These are phyloP conservation scores for Sitophilus oryzae DNA, from an alignment of 1,140 invertebrate genomes.

Conservation along the genomic window DNA sequence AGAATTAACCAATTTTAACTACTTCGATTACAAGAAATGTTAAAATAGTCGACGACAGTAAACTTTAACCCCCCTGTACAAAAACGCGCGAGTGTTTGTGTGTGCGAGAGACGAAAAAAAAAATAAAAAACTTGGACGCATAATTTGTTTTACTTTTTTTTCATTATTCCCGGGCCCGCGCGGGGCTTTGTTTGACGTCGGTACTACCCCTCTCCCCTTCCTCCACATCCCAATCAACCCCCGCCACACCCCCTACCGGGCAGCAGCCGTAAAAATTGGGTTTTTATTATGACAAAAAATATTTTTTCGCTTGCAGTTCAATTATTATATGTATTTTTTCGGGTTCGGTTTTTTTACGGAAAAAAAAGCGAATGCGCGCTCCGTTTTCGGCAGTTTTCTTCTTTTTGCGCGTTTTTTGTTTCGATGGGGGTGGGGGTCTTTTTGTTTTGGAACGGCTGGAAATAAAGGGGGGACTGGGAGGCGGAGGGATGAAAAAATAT, in stretches of 20 bases:
- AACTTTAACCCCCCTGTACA: no score
- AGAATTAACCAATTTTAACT: no score
- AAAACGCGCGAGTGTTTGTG: no score
- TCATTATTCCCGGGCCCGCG: slow-evolving; percentile 34
- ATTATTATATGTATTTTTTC: slow-evolving; percentile 34
- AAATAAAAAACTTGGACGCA: slow-evolving; percentile 38
- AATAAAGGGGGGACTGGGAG: background rate
- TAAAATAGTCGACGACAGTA: no score
- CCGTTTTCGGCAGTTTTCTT: no score
- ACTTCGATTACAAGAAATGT: no score
- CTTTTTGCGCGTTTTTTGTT: background rate
- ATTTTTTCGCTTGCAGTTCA: slow-evolving; percentile 35
- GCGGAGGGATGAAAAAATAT: background rate
- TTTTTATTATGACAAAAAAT: slow-evolving; percentile 41
- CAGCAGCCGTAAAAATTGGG: slow-evolving; percentile 39
- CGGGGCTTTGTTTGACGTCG: slow-evolving; percentile 39
- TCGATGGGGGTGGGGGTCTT: background rate
- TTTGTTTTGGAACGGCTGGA: background rate
- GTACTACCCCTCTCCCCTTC: no score
- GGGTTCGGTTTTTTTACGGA: slow-evolving; percentile 21
- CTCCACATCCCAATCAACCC: background rate
- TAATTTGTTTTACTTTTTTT: slow-evolving; percentile 41
- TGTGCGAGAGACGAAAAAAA: slow-evolving; percentile 8
- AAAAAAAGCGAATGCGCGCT: background rate
- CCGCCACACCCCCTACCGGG: background rate